phyloP scores from a whole-genome alignment of 2,113 vertebrate species.

The Eptatretus burgeri region DNA sequence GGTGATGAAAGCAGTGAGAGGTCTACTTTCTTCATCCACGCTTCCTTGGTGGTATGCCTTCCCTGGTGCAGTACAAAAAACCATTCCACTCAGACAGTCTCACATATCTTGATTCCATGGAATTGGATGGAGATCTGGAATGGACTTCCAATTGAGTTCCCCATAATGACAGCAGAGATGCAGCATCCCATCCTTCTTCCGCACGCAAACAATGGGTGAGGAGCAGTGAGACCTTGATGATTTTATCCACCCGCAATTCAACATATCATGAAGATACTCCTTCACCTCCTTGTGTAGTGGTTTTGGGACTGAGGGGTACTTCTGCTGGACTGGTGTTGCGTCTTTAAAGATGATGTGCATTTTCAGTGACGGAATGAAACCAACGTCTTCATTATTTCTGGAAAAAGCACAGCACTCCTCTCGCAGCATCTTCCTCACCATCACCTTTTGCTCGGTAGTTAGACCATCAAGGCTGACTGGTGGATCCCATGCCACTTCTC shows the following conservation, averaged over 20 bases:
- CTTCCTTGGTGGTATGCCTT: constrained; percentile 5
- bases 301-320: constrained; percentile 3
- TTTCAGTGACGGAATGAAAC: too few relatives aligned
- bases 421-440: too few relatives aligned
- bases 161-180: background rate
- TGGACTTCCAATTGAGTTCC: background rate
- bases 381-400: too few relatives aligned
- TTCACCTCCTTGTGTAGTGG: constrained; percentile 6
- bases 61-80: background rate
- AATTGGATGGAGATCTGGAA: background rate
- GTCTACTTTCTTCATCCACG: constrained; percentile 3
- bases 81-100: constrained; percentile 4
- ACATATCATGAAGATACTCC: background rate
- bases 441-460: too few relatives aligned
- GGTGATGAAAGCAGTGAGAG: constrained; percentile 4
- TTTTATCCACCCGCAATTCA: constrained; percentile 1
- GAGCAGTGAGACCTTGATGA: background rate
- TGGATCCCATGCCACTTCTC: too few relatives aligned
- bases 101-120: background rate
- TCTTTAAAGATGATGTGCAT: background rate
- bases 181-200: background rate
- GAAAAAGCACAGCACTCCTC: too few relatives aligned
- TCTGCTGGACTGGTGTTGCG: constrained; percentile 1
- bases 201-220: background rate
- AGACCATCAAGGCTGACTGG: too few relatives aligned